These are phyloP conservation scores for Euglossa dilemma DNA, from an alignment of 1,140 invertebrate species.

Conservation along the genomic window DNA sequence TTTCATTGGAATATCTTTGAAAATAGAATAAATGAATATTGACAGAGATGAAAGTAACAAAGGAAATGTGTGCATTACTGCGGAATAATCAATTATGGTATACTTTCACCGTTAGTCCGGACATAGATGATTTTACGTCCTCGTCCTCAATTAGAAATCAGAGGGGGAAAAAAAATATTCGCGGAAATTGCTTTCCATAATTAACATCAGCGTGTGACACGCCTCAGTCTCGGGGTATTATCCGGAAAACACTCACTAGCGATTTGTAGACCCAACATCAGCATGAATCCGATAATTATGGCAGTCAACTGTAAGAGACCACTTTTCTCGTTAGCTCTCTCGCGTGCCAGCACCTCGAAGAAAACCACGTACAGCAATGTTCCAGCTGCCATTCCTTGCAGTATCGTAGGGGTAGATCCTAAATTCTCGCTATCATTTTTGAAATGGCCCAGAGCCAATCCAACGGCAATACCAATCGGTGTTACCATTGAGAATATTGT, in stretches of 20 bases:
- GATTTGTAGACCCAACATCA: constrained; percentile 90
- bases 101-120: background rate
- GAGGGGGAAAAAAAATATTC: background rate
- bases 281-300: constrained; percentile 88
- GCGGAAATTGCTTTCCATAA: background rate
- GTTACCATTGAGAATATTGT: constrained; percentile 86
- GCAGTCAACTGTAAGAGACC: constrained; percentile 88
- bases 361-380: constrained; percentile 95
- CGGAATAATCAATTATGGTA: background rate
- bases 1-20: background rate
- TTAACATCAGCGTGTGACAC: background rate
- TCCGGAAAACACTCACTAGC: constrained; percentile 87
- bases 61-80: background rate
- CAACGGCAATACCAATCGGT: constrained; percentile 87
- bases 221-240: background rate
- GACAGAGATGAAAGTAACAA: background rate
- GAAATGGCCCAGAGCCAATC: constrained; percentile 80
- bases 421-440: constrained; percentile 80
- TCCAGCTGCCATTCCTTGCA: constrained; percentile 93
- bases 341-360: constrained; percentile 93
- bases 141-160: background rate
- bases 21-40: constrained; percentile 17
- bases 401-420: constrained; percentile 81
- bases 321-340: constrained; percentile 86
- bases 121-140: background rate